Base-by-base conservation (phyloP, 2,113 vertebrate genomes). In the Lepisosteus osseus region DNA sequence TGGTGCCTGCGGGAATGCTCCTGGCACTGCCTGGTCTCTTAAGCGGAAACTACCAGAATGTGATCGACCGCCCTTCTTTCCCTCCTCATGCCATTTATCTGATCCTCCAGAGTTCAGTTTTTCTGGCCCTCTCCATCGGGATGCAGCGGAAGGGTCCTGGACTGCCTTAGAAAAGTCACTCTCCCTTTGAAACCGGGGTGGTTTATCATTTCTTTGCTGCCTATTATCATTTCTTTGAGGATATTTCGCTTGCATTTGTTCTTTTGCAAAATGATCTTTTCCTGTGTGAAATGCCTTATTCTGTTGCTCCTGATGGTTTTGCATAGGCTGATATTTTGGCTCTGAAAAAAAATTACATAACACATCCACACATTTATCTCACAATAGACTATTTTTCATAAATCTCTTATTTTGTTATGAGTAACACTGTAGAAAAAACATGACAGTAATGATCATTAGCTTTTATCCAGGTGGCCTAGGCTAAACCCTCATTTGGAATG, bases 141-240 rank as follows among this genome's bases (percentile, higher is more conserved):
- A 75, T 61, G 91, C 86, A 11, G 85, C 86, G 40, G 79, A 73
- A 15, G 86, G 74, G 76, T 97, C 94, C 69, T 89, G 89, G 77
- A 83, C 72, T 47, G 94, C 91, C 74, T 92, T 95, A 45, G 91
- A 90, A 78, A 91, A 92, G 62, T 96, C 95, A 44, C 80, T 81
- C 71, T 99, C 97, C 80, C 84, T 93, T 86, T 96, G 93, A 83
- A 99, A 99, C 73, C 96, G 96, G 77, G 97, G 96, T 0, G 96
- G 95, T 74, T 95, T 92, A 80, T 98, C 96, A 61, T 94, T 96
- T 79, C 95, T 92, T 72, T 90, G 94, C 54, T 84, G 85, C 55
- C 94, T 92, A 67, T 87, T 86, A 69, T 97, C 95, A 73, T 90
- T 93, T 68, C 96, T 90, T 40, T 89, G 83, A 76, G 91, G 65